phyloP scores from a whole-genome alignment of 2,888 invertebrate species.

The Limulus polyphemus region DNA sequence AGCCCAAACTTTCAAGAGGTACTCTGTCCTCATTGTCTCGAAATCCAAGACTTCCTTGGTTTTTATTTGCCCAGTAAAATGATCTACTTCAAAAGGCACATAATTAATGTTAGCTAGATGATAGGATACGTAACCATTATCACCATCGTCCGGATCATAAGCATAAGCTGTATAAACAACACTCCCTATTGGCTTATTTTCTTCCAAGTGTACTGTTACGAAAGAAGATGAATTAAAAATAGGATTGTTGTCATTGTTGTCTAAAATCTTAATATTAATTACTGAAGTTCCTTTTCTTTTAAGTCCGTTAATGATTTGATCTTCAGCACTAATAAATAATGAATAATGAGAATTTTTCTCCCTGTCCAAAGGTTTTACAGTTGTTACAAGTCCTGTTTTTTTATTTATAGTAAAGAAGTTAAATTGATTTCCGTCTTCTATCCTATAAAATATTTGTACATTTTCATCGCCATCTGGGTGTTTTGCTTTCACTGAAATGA shows the following conservation, averaged over 20 bases:
- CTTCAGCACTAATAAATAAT: conserved; percentile 75
- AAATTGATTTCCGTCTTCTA: conserved; percentile 69
- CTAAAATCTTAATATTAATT: conserved; percentile 72
- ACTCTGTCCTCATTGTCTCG: conserved; percentile 68
- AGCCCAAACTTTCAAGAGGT: conserved; percentile 67
- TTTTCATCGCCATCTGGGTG: conserved; percentile 43
- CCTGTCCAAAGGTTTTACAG: conserved; percentile 66
- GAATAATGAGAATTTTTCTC: conserved; percentile 72
- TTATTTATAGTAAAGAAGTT: conserved; percentile 75
- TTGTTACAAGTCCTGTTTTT: conserved; percentile 77
- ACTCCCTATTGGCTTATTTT: conserved; percentile 75
- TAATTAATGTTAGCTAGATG: conserved; percentile 78
- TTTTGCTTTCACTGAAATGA: conserved; percentile 42
- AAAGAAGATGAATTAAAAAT: conserved; percentile 49
- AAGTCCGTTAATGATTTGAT: conserved; percentile 68
- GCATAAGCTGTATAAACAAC: conserved; percentile 72
- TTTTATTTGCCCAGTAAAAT: conserved; percentile 77
- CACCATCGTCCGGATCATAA: conserved; percentile 77
- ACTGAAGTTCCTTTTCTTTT: conserved; percentile 67
- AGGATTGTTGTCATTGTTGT: conserved; percentile 90
- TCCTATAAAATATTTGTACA: conserved; percentile 70
- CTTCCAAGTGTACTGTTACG: conserved; percentile 54
- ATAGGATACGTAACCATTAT: conserved; percentile 90
- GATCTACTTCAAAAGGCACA: conserved; percentile 91
- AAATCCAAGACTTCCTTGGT: conserved; percentile 74